phyloP scores from a whole-genome alignment of 2,797 vertebrate genomes.

The Ficedula albicollis region DNA sequence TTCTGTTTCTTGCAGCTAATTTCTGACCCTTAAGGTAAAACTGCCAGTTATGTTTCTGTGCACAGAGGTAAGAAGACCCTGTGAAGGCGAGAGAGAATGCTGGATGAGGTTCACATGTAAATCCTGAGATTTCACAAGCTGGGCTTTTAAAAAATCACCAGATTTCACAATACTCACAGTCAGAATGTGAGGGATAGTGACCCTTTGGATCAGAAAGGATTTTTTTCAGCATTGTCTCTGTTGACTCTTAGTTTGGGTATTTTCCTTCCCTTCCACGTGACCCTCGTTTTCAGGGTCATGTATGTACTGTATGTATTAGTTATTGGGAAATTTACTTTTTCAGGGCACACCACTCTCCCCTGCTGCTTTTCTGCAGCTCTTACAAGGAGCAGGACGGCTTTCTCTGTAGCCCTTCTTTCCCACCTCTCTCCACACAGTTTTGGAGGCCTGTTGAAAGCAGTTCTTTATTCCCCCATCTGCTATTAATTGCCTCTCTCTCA shows the following conservation, averaged over 20 bases:
- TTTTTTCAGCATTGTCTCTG: not conserved
- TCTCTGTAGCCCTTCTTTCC: not conserved
- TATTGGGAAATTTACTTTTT: not conserved
- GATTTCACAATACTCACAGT: constrained; percentile 20
- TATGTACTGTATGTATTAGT: not conserved
- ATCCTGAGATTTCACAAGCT: constrained; percentile 27
- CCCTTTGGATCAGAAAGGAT: not conserved
- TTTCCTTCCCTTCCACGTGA: not conserved
- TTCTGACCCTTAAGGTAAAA: not conserved
- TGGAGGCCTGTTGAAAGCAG: not conserved
- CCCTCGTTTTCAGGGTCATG: not conserved
- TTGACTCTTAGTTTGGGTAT: not conserved
- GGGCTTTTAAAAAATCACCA: constrained; percentile 26
- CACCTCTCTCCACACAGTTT: not conserved
- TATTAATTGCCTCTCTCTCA: not conserved
- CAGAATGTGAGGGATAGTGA: not conserved
- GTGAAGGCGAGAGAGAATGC: not conserved
- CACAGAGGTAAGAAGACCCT: not conserved
- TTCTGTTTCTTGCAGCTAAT: not conserved
- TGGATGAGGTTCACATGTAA: not conserved
- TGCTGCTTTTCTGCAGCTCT: not conserved
- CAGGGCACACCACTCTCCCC: not conserved
- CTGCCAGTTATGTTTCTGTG: not conserved
- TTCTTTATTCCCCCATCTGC: not conserved
- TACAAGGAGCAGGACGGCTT: not conserved